phyloP scores from a whole-genome alignment of 2,888 invertebrate species.

The Tuta absoluta region DNA sequence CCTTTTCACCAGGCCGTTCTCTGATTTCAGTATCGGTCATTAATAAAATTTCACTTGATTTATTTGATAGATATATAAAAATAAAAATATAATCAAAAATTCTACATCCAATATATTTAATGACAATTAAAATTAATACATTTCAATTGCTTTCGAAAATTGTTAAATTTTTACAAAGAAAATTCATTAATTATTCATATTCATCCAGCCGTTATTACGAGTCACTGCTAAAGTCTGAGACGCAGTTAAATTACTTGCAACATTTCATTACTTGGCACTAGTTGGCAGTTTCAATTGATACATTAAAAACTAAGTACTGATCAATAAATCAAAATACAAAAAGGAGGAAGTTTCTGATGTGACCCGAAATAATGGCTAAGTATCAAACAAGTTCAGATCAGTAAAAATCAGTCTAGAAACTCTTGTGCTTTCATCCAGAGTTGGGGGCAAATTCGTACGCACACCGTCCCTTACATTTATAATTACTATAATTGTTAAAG shows the following conservation, averaged over 20 bases:
- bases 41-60: no score
- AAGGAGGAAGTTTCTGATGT: not conserved
- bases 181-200: constrained; percentile 55
- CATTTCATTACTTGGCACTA: constrained; percentile 7
- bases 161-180: constrained; percentile 60
- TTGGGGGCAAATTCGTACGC: constrained; percentile 48
- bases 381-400: constrained; percentile 40
- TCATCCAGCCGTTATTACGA: constrained; percentile 40
- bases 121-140: constrained; percentile 74
- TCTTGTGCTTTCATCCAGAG: constrained; percentile 53
- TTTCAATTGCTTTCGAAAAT: constrained; percentile 54
- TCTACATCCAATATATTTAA: constrained; percentile 80
- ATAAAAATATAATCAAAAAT: constrained; percentile 66
- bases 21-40: no score
- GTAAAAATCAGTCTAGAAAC: constrained; percentile 74
- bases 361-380: constrained; percentile 43
- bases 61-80: no score
- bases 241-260: not conserved
- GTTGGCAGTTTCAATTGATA: constrained; percentile 7
- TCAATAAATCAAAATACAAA: not conserved
- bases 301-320: not conserved
- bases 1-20: no score
- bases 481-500: constrained; percentile 54
- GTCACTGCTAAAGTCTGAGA: constrained; percentile 26
- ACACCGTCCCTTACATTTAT: constrained; percentile 46